These are phyloP conservation scores for Paratrypauchen microcephalus DNA, from an alignment of 2,797 vertebrate species.

Conservation along the genomic window DNA sequence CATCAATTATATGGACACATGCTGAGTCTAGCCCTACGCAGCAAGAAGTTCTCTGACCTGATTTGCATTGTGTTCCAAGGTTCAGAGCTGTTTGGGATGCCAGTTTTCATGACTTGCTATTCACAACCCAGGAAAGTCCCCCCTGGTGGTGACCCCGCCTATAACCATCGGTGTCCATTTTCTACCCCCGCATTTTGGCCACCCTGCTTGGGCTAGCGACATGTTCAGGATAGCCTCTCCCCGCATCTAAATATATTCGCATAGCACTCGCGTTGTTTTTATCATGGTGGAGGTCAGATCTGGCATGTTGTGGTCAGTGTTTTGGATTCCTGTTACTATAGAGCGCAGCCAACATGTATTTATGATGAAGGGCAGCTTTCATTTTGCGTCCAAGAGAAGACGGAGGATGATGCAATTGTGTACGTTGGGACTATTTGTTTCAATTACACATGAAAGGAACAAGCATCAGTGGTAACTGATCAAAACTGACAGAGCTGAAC, in stretches of 20 bases:
- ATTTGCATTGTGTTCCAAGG: conserved; percentile 29
- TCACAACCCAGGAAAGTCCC: conserved; percentile 73
- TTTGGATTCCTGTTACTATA: conserved; percentile 27
- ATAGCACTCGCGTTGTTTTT: conserved; percentile 45
- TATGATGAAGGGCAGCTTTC: background rate
- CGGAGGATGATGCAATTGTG: background rate
- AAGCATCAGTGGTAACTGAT: background rate
- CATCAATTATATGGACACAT: conserved; percentile 17
- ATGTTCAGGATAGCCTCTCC: conserved; percentile 27
- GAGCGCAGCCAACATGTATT: conserved; percentile 13
- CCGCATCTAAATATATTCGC: conserved; percentile 62
- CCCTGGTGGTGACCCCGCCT: conserved; percentile 43
- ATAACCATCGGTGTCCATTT: conserved; percentile 60
- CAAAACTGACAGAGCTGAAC: background rate
- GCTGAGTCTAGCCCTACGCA: conserved; percentile 26
- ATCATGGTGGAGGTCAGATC: conserved; percentile 46
- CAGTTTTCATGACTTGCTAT: conserved; percentile 71
- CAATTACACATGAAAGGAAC: background rate
- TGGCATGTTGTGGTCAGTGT: conserved; percentile 29
- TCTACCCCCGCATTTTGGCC: conserved; percentile 56
- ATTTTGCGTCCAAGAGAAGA: background rate
- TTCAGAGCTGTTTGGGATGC: conserved; percentile 51
- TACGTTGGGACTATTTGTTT: conserved; percentile 1
- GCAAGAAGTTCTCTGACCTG: conserved; percentile 41
- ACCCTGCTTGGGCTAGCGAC: conserved; percentile 27